Conservation (phyloP, 2,888 invertebrate species). For the Elysia crispata region DNA sequence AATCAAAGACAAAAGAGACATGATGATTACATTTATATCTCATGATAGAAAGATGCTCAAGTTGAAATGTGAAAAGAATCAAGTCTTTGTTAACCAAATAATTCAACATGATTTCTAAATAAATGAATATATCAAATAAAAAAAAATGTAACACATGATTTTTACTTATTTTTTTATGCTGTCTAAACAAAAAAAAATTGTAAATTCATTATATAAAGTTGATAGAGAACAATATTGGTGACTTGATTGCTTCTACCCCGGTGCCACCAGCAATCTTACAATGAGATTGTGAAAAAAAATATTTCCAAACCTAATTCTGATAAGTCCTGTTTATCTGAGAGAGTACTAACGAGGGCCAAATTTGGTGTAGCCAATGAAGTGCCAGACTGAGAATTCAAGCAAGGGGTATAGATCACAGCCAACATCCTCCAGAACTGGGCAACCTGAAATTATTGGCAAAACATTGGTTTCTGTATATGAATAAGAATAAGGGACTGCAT, state of each 20-base stretch:
- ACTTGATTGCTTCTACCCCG: neutral
- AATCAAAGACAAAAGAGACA: no score
- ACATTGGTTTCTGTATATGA: neutral
- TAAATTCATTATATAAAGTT: neutral
- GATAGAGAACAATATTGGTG: neutral
- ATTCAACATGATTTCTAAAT: neutral
- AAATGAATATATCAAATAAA: neutral
- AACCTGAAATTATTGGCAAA: constrained; percentile 62
- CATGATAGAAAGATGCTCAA: no score
- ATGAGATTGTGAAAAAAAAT: no score
- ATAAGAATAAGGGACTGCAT: neutral
- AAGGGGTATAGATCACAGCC: constrained; percentile 60
- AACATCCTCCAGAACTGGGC: constrained; percentile 76
- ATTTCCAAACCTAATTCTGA: constrained; percentile 32
- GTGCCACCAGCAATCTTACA: no score
- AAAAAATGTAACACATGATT: neutral
- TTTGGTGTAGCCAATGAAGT: neutral
- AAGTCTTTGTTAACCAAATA: no score
- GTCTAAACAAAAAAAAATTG: no score
- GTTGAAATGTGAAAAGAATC: no score
- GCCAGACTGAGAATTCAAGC: constrained; percentile 29
- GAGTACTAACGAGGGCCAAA: constrained; percentile 27
- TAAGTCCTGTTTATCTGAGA: constrained; percentile 36
- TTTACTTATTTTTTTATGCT: neutral
- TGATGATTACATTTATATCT: no score